These are phyloP conservation scores for Siniperca chuatsi DNA, from an alignment of 2,113 vertebrate species.

Conservation along the genomic window DNA sequence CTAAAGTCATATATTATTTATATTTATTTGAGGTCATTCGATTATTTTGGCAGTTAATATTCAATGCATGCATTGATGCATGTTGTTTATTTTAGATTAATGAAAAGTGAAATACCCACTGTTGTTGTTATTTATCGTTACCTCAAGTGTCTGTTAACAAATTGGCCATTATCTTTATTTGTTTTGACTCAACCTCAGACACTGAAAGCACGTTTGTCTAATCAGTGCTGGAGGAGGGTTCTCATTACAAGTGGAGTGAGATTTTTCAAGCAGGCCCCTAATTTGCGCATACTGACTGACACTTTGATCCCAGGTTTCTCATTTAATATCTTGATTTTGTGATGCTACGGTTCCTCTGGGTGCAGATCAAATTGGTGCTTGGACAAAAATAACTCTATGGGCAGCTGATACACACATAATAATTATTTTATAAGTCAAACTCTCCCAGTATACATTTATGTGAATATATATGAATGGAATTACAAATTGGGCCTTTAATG, in stretches of 20 bases:
- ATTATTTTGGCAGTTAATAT: background rate
- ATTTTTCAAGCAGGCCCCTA: conserved; percentile 18
- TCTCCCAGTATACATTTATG: background rate
- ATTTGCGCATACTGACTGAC: conserved; percentile 13
- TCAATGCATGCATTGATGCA: background rate
- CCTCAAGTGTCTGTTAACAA: conserved; percentile 5
- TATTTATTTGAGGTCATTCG: background rate
- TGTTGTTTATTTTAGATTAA: background rate
- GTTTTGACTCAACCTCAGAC: background rate
- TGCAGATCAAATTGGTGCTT: background rate
- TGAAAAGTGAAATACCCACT: background rate
- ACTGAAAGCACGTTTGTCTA: background rate
- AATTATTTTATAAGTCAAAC: background rate
- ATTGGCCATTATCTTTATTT: conserved; percentile 16
- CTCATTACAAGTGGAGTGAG: conserved; percentile 5
- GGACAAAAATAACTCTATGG: background rate
- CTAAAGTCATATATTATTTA: background rate
- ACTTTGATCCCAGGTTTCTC: conserved; percentile 26
- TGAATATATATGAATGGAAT: background rate
- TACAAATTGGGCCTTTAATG: background rate
- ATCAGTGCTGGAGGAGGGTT: background rate
- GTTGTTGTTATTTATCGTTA: background rate
- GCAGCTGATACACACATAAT: background rate
- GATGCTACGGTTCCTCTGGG: background rate
- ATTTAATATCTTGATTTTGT: conserved; percentile 25